Conservation (phyloP, 2,888 invertebrate genomes). For the Myathropa florea region DNA sequence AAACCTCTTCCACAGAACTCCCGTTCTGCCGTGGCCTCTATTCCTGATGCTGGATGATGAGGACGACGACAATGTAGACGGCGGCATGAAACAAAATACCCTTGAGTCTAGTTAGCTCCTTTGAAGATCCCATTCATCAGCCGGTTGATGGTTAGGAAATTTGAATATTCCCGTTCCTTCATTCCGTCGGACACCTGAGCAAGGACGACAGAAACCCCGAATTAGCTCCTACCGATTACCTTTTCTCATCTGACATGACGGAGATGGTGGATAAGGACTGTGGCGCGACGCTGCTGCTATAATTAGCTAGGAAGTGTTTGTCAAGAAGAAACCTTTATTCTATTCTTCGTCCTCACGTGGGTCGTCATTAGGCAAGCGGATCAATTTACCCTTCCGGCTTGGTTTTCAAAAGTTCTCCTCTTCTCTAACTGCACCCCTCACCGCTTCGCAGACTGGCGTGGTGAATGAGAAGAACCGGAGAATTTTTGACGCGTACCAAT, state of each 20-base stretch:
- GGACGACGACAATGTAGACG: neutral
- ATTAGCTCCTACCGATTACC: constrained; percentile 66
- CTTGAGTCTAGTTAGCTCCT: constrained; percentile 67
- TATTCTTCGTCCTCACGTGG: neutral
- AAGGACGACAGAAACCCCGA: constrained; percentile 42
- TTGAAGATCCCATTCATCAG: constrained; percentile 61
- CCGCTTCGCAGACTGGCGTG: too few species aligned
- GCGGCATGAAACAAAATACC: constrained; percentile 69
- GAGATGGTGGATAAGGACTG: neutral
- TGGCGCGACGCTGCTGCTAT: constrained; percentile 43
- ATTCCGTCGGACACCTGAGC: constrained; percentile 63
- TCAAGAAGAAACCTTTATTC: constrained; percentile 56
- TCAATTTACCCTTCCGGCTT: constrained; percentile 70
- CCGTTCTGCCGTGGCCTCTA: neutral
- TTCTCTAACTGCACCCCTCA: too few species aligned
- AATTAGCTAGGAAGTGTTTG: constrained; percentile 71
- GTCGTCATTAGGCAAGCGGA: constrained; percentile 50
- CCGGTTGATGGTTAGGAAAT: constrained; percentile 25
- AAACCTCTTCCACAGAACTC: constrained; percentile 3
- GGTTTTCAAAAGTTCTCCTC: constrained; percentile 43
- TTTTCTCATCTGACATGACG: neutral
- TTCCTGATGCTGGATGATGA: neutral
- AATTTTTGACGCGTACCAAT: constrained; percentile 56
- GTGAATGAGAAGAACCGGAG: constrained; percentile 7
- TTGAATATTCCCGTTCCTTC: constrained; percentile 53